These are phyloP conservation scores for Ceratoteleas bidentatus DNA, from an alignment of 1,140 invertebrate genomes.

Conservation along the genomic window DNA sequence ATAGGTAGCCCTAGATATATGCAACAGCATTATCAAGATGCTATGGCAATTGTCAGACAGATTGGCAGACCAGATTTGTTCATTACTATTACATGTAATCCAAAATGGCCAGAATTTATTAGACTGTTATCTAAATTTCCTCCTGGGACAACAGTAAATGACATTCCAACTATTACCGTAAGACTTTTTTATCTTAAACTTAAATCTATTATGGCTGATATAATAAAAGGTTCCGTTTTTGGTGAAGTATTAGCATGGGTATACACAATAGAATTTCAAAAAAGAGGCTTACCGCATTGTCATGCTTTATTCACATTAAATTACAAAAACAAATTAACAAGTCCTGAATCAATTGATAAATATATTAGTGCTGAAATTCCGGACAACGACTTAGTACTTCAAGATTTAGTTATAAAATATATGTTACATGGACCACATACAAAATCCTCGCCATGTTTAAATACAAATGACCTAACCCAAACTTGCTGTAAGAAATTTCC, in stretches of 20 bases:
- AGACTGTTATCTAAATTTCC: slow-evolving; percentile 12
- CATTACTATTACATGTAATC: slow-evolving; percentile 21
- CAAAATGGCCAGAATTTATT: slow-evolving; percentile 19
- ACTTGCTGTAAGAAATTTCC: no score
- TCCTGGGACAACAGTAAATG: neutral
- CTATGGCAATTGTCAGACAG: slow-evolving; percentile 13
- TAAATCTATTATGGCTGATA: slow-evolving; percentile 5
- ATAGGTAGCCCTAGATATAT: slow-evolving; percentile 21
- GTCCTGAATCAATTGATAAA: no score
- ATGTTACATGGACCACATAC: no score
- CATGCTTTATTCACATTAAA: slow-evolving; percentile 22
- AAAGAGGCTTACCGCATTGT: slow-evolving; percentile 14
- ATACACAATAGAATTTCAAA: slow-evolving; percentile 35
- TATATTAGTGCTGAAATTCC: no score
- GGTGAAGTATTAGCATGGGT: slow-evolving; percentile 4
- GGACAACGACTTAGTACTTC: no score
- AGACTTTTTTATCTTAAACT: slow-evolving; percentile 21
- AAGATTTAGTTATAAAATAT: no score
- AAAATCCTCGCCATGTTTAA: no score
- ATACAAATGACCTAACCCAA: no score
- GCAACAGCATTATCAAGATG: slow-evolving; percentile 29
- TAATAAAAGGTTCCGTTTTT: slow-evolving; percentile 3
- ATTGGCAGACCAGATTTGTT: slow-evolving; percentile 24
- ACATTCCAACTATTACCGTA: neutral
- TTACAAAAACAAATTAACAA: neutral